Percentiles rank a stretch among this genome's conserved stretches.
Evolutionary conservation across 2,113 vertebrate genomes (phyloP).

Genomic region (Scalopus aquaticus): DNA sequence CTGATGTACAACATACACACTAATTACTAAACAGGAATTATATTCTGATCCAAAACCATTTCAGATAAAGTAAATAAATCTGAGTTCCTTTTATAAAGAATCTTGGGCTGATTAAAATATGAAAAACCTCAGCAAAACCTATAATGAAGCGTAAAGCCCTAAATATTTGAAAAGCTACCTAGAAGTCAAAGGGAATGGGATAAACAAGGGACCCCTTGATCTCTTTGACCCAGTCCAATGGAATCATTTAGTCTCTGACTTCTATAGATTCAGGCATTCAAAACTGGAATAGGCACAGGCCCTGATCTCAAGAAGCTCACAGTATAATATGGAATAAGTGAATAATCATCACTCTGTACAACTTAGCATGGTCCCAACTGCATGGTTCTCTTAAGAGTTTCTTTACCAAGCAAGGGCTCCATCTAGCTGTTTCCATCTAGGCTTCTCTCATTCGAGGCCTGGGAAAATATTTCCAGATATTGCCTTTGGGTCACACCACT

Average conservation of each 20-base stretch:
- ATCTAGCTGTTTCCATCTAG: neutral
- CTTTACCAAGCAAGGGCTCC: neutral
- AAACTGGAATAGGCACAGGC: neutral
- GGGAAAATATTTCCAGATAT: neutral
- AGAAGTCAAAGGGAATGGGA: neutral
- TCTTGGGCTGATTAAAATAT: neutral
- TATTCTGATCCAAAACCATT: neutral
- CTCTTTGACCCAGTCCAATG: slow-evolving; percentile 9
- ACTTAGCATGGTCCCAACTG: neutral
- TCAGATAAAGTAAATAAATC: slow-evolving; percentile 5
- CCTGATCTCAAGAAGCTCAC: neutral
- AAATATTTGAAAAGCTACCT: neutral
- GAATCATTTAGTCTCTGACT: neutral
- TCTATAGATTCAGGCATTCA: neutral
- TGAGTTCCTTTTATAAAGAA: slow-evolving; percentile 18
- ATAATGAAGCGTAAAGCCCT: neutral
- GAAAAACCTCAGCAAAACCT: neutral
- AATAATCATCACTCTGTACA: neutral
- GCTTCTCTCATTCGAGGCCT: neutral
- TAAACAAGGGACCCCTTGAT: neutral
- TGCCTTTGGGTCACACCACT: neutral
- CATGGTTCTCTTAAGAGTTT: neutral
- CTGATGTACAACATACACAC: neutral
- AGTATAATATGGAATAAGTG: neutral
- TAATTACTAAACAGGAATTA: neutral